Evolutionary conservation across 92 coral and sea anemone genomes (phyloP), one percentile per base, ranked within the genome.

Genomic region (Siderastrea siderea): DNA sequence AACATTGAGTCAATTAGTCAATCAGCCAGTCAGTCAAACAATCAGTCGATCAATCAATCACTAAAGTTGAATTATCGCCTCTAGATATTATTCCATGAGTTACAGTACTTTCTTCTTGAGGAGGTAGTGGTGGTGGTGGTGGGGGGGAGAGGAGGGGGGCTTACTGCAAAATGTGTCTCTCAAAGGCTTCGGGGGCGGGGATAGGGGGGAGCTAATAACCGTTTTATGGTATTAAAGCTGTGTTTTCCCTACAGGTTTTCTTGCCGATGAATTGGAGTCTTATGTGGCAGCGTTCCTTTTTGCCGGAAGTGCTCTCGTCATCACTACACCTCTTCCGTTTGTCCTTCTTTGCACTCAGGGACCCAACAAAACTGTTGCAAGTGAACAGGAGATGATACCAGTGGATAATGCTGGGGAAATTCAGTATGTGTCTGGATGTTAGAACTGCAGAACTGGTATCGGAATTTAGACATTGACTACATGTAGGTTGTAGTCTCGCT

Each of bases 191-290:
- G 16, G 15, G 65, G 13, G 16, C 38, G 38, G 38, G 38, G 38
- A 26, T 26, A 26, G 38, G 38, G 38, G 38, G 38, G 15, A 9
- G 6, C 6, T 26, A 38, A 51, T 4, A 72, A n/a, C 13, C 1
- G 49, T 4, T 15, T 4, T 72, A 15, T 72, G 38, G 1, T 13
- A 75, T 26, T n/a, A 47, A 10, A 19, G 46, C 10, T 58, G 0
- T 79, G 59, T 64, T 49, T 48, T 67, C 19, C 74, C 26, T 4
- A 38, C 55, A 87, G 90, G 90, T 79, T 79, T 87, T 15, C 74
- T 79, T 51, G 90, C 90, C 50, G 90, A 87, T 50, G 38, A 80
- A 46, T 52, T 47, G 10, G 86, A 47, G 5, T 79, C 90, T 6
- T 87, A 87, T 44, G 71, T 45, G 16, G 86, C 86, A 1, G 86